A percentile compares a stretch with the other conserved stretches of the same genome.
Conservation (phyloP, 2,113 vertebrate genomes). For the Gasterosteus nipponicus region DNA sequence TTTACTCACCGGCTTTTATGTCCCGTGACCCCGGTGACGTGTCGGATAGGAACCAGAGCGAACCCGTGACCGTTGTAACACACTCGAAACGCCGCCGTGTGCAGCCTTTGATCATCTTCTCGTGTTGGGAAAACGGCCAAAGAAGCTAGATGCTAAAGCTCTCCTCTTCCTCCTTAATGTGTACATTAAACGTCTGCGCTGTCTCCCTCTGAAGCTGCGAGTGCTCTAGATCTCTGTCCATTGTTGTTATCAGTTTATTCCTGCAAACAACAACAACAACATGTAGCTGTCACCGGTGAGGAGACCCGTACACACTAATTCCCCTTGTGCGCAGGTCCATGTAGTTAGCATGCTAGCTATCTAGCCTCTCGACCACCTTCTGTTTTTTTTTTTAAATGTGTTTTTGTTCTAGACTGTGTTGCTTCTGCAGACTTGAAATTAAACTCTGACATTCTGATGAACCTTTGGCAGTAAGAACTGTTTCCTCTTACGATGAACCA, state of each 20-base stretch:
- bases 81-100: background rate
- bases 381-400: background rate
- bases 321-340: no score
- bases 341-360: background rate
- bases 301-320: background rate
- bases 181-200: background rate
- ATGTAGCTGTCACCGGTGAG: no score
- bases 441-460: background rate
- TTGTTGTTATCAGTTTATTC: no score
- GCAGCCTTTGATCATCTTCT: conserved; percentile 1
- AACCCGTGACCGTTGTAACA: background rate
- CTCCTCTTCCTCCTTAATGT: background rate
- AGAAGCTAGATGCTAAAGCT: background rate
- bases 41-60: background rate
- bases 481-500: background rate
- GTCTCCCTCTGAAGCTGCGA: background rate
- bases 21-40: background rate
- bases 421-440: background rate
- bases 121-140: background rate
- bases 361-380: background rate
- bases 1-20: background rate
- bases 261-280: no score
- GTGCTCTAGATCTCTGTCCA: no score
- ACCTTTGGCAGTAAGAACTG: background rate
- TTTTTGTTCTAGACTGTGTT: no score